Conservation (phyloP, 2,797 vertebrate species). For the Paedocypris micromegethes region DNA sequence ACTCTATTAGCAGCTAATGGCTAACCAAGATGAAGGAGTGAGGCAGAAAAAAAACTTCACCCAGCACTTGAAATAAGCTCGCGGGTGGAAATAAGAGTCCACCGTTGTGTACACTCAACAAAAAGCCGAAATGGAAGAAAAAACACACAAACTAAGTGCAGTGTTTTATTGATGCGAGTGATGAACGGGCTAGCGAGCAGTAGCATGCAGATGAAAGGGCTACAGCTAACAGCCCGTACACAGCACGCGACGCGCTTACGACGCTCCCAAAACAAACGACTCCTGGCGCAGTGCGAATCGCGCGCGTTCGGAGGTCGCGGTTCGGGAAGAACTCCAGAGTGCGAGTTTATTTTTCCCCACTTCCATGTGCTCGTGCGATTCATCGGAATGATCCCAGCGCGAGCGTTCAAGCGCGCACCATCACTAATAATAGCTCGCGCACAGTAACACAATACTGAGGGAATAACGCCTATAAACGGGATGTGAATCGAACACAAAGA, state of each 20-base stretch:
- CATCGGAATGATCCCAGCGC: background rate
- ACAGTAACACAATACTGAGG: conserved; percentile 27
- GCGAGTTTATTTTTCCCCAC: background rate
- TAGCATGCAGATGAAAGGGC: conserved; percentile 38
- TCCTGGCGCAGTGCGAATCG: background rate
- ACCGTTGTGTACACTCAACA: background rate
- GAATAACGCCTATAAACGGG: conserved; percentile 7
- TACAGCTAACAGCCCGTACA: conserved; percentile 23
- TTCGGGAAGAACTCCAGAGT: background rate
- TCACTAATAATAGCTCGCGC: conserved; percentile 25
- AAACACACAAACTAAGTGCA: background rate
- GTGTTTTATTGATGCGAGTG: conserved; percentile 3
- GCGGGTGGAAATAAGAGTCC: background rate
- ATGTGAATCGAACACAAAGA: conserved; percentile 31
- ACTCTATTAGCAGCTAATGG: conserved; percentile 36
- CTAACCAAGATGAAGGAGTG: conserved; percentile 12
- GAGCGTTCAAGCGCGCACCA: conserved; percentile 54
- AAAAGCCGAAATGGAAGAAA: background rate
- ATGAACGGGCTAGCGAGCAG: conserved; percentile 13
- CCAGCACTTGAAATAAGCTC: background rate
- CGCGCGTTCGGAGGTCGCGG: background rate
- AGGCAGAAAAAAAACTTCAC: background rate
- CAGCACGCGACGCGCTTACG: conserved; percentile 4
- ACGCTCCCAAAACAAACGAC: background rate
- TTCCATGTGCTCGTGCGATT: background rate